Evolutionary conservation across 92 coral and sea anemone species (phyloP).

Genomic region (Pocillopora meandrina): DNA sequence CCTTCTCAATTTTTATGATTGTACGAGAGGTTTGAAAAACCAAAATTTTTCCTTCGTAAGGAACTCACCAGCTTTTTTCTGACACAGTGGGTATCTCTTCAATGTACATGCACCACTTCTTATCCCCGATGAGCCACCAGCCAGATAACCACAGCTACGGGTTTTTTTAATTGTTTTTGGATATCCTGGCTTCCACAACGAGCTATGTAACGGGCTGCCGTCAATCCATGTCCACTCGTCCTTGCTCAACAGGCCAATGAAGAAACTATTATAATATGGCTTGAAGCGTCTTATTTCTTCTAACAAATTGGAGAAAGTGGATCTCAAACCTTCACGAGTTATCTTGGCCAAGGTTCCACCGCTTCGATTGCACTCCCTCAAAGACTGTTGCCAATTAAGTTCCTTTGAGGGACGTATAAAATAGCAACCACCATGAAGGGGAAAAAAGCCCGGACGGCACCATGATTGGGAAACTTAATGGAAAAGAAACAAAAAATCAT

Average conservation of each 20-base stretch:
- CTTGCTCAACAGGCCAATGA: background rate
- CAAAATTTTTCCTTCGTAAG: background rate
- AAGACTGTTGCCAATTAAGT: background rate
- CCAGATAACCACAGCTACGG: conserved; percentile 13
- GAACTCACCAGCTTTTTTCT: conserved; percentile 4
- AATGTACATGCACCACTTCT: background rate
- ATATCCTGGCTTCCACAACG: conserved; percentile 19
- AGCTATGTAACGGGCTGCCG: background rate
- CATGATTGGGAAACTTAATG: background rate
- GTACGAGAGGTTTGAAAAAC: too few relatives aligned
- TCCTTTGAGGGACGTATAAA: background rate
- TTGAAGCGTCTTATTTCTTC: too few relatives aligned
- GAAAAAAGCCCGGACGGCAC: conserved; percentile 14
- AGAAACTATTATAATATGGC: too few relatives aligned
- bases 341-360: conserved; percentile 35
- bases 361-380: background rate
- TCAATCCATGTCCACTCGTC: conserved; percentile 15
- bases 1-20: too few relatives aligned
- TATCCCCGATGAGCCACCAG: conserved; percentile 4
- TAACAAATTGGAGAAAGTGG: too few relatives aligned
- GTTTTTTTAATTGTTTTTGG: background rate
- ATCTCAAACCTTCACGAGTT: conserved; percentile 14
- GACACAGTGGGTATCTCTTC: background rate
- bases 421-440: conserved; percentile 25
- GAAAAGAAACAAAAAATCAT: background rate